Conservation (phyloP, 2,888 invertebrate species). For the Slavum lentiscoides region DNA sequence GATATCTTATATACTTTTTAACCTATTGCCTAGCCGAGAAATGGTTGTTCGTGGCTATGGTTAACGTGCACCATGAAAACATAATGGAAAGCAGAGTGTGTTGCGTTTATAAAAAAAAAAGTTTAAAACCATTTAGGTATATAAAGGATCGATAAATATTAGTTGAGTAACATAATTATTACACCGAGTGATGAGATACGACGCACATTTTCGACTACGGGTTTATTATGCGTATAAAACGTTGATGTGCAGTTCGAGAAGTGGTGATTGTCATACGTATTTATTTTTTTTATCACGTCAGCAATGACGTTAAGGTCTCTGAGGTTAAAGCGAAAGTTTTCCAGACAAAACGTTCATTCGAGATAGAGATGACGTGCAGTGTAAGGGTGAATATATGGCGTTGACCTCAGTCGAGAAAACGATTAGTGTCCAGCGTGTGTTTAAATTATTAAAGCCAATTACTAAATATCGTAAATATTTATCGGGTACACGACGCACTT, state of each 20-base stretch:
- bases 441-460: constrained; percentile 9
- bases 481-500: neutral
- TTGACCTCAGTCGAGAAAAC: neutral
- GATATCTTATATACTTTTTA: no score
- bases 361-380: neutral
- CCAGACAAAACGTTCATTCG: neutral
- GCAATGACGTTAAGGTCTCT: neutral
- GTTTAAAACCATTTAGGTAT: no score
- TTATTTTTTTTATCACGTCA: neutral
- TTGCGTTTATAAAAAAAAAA: no score
- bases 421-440: no score
- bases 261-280: neutral
- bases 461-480: constrained; percentile 18
- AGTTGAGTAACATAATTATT: neutral
- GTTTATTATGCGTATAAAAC: neutral
- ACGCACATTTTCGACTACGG: neutral
- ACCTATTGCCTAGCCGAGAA: no score
- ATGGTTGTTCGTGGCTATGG: no score
- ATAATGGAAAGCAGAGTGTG: no score
- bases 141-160: no score
- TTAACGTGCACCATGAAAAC: no score
- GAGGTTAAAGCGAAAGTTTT: constrained; percentile 36
- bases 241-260: neutral
- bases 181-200: neutral
- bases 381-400: neutral